Evolutionary conservation across 2,888 invertebrate genomes (phyloP), one percentile per base, ranked within the genome.

Genomic region (Noctuana brunneofusca): DNA sequence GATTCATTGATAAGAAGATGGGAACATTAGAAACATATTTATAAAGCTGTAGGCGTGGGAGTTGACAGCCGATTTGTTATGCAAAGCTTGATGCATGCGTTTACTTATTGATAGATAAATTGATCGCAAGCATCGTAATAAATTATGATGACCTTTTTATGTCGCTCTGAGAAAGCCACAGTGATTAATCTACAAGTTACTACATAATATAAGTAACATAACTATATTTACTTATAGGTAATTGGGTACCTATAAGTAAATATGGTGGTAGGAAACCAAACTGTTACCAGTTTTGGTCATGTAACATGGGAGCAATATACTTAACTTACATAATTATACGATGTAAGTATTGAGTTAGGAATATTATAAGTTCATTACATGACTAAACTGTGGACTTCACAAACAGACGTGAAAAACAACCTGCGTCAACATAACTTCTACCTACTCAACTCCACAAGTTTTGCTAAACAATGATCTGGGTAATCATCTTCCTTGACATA

Each of bases 41-140:
- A 48, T 57, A 20, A 30, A 30, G 20, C 48, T 16, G 14, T 20
- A n/a, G 22, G 20, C 38, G 56, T 57, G 46, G 56, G 56, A 14
- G 57, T 49, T 49, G 35, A 49, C 32, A 49, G 24, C 58, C 35
- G 38, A 50, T 58, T 50, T 50, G 49, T 58, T 41, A 50, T 50
- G 38, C 24, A 38, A 22, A 11, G 43, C 53, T 46, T 52, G 50
- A 50, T 41, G 14, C 6, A 48, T 57, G 38, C 2, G 8, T 11
- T 18, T 35, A 38, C 49, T 58, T 50, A 49, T 58, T 22, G 58
- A 55, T 41, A 22, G 16, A 38, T 59, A 67, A n/a, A 49, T 60
- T 58, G 53, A 50, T 59, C 22, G 48, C n/a, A 41, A 54, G 43
- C 49, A 49, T 41, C 16, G 32, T 18, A 48, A 59, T 52, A 52